These are phyloP conservation scores for Eilema griseolum DNA, from an alignment of 2,888 invertebrate genomes.

Conservation along the genomic window DNA sequence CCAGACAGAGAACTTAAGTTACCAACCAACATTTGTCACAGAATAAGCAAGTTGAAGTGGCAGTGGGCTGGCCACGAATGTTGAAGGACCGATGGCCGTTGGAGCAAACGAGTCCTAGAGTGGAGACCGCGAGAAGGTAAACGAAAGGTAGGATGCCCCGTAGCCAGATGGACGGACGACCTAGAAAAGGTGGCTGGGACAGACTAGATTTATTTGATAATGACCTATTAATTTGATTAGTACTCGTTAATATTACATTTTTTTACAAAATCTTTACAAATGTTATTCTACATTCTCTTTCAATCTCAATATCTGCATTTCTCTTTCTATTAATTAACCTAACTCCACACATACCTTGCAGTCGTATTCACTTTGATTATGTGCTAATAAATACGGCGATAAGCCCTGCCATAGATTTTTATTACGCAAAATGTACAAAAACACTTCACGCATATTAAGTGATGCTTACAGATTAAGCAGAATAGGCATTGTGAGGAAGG, in stretches of 20 bases:
- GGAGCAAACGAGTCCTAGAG: too few species aligned
- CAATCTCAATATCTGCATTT: background rate
- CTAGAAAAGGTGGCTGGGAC: too few species aligned
- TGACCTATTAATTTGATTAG: background rate
- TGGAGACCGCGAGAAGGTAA: too few species aligned
- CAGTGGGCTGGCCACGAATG: too few species aligned
- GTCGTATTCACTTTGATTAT: background rate
- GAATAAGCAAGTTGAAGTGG: too few species aligned
- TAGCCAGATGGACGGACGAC: too few species aligned
- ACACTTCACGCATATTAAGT: conserved; percentile 4
- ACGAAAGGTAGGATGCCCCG: too few species aligned
- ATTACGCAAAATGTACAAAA: background rate
- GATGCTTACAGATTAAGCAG: background rate
- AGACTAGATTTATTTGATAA: too few species aligned
- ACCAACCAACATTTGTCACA: too few species aligned
- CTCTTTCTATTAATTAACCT: background rate
- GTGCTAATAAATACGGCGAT: background rate
- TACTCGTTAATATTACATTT: background rate
- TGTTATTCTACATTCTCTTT: background rate
- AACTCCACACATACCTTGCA: background rate
- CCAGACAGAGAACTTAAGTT: too few species aligned
- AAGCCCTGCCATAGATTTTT: background rate
- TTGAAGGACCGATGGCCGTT: too few species aligned
- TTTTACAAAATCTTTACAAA: background rate
- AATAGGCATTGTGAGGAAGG: background rate